Conservation (phyloP, 1,140 invertebrate genomes). For the Saccostrea glomerata region DNA sequence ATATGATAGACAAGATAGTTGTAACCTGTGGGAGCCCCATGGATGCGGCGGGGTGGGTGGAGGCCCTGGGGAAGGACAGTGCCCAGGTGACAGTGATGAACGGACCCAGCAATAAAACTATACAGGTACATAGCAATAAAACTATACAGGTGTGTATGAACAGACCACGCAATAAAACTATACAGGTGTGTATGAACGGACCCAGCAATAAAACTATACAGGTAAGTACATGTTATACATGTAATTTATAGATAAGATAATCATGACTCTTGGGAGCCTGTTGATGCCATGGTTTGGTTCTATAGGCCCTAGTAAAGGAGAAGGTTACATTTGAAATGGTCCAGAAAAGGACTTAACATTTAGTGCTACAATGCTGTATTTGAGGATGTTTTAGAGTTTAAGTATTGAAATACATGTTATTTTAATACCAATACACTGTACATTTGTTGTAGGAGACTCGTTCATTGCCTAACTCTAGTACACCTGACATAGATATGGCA, state of each 20-base stretch:
- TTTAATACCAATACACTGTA: background rate
- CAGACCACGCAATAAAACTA: background rate
- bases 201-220: background rate
- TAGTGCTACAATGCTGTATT: too few species aligned
- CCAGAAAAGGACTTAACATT: too few species aligned
- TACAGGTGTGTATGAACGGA: constrained; percentile 20
- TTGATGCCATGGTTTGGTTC: too few species aligned
- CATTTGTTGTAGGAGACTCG: background rate
- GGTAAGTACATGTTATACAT: too few species aligned
- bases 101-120: constrained; percentile 6
- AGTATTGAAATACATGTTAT: background rate
- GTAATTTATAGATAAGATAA: too few species aligned
- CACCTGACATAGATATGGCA: constrained; percentile 24
- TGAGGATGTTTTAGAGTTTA: too few species aligned
- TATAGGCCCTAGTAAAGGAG: too few species aligned
- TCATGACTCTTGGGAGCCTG: too few species aligned
- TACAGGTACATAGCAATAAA: background rate
- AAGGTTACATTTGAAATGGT: too few species aligned
- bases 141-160: too few species aligned
- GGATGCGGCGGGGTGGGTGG: constrained; percentile 93
- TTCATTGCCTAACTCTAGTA: background rate
- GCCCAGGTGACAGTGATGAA: constrained; percentile 28
- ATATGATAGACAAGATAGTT: constrained; percentile 92
- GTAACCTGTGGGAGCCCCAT: constrained; percentile 91
- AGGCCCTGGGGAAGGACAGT: constrained; percentile 74